Evolutionary conservation across 2,888 invertebrate genomes (phyloP), one percentile per base, ranked within the genome.

Genomic region (Sarcophaga rosellei): DNA sequence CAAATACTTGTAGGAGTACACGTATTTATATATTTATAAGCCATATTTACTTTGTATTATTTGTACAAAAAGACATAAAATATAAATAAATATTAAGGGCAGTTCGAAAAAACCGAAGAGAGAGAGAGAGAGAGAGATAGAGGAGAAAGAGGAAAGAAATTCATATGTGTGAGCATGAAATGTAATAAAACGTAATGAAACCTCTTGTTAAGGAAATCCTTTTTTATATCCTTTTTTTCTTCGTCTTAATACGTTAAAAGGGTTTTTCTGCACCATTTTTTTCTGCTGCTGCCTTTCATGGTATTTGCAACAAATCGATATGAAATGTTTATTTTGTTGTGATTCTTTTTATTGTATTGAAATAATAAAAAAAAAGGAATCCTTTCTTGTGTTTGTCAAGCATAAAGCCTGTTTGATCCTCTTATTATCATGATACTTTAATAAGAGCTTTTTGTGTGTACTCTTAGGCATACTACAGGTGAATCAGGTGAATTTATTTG

Each of bases 141-240:
- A 25, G 6, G 25, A 25, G 6, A 35, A 68, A 77, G 68, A n/a
- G 66, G 57, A 61, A 61, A 3, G 20, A 15, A 66, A 47, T 66
- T 72, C 23, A 72, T 12, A 17, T 45, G 45, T 70, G 35, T 35
- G 2, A 21, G 45, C 4, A 73, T 21, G 45, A 63, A 62, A 73
- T 3, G 21, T 15, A 47, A 23, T 21, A 53, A 63, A 44, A 4
- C 35, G 21, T 2, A 59, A 57, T 15, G 65, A 65, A 15, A 66
- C 45, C 47, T 53, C 35, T 53, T 25, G 62, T 68, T 66, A 62
- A 74, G 68, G 61, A 81, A 81, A 81, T 68, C 47, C 25, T 74
- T 73, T 47, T 61, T 65, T 75, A 53, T 53, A 65, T 81, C 35
- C 74, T 61, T 12, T 66, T 73, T 65, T 25, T 23, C 4, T 35